Conservation (phyloP, 1,140 invertebrate species). For the Bombus breviceps region DNA sequence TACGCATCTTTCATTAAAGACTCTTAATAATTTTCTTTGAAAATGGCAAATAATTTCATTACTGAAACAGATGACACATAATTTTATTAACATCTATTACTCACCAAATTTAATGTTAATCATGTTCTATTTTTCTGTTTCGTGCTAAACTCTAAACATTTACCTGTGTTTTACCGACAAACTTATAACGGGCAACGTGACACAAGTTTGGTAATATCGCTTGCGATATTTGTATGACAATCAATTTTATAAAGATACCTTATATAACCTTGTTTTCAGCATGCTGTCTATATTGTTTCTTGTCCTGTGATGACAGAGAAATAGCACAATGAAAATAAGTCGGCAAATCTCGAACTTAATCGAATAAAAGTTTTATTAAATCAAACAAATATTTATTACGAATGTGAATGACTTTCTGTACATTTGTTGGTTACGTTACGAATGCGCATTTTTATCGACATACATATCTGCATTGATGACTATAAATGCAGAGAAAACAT, state of each 20-base stretch:
- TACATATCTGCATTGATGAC: neutral
- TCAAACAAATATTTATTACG: neutral
- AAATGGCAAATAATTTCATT: neutral
- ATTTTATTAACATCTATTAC: neutral
- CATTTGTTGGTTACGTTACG: neutral
- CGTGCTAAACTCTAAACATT: neutral
- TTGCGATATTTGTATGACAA: neutral
- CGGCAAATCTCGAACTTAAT: neutral
- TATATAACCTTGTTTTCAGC: neutral
- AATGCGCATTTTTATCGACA: neutral
- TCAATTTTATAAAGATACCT: neutral
- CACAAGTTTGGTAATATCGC: neutral
- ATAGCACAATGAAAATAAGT: neutral
- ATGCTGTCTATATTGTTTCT: neutral
- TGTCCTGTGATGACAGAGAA: neutral
- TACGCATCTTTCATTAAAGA: neutral
- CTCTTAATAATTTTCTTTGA: neutral
- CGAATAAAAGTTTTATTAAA: neutral
- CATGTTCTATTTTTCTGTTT: neutral
- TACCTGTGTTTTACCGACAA: neutral
- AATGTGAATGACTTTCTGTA: neutral
- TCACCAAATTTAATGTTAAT: neutral
- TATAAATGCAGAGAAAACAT: neutral
- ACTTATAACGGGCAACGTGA: neutral
- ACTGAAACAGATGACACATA: too few species aligned